phyloP scores from a whole-genome alignment of 2,113 vertebrate genomes.

The Myotis brandtii region DNA sequence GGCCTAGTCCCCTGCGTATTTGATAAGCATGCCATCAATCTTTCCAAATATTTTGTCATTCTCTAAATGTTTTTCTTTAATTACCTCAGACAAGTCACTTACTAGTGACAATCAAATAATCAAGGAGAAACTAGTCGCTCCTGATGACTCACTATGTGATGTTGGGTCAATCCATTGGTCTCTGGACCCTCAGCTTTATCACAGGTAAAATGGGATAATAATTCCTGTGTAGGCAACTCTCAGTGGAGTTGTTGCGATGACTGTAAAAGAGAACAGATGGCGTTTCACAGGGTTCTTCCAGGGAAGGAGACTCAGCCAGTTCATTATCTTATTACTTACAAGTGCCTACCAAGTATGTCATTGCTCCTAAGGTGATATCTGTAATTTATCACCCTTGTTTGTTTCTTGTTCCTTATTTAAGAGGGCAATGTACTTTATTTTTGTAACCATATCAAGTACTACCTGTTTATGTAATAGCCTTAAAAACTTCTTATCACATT shows the following conservation, averaged over 20 bases:
- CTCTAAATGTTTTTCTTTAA: conserved; percentile 43
- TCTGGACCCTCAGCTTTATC: conserved; percentile 17
- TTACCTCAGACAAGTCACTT: conserved; percentile 29
- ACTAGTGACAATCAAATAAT: not conserved
- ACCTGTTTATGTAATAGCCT: conserved; percentile 34
- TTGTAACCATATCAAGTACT: not conserved
- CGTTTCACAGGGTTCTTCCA: not conserved
- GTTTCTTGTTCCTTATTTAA: conserved; percentile 34
- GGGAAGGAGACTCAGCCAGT: conserved; percentile 15
- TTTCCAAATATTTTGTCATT: conserved; percentile 13
- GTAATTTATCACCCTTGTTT: not conserved
- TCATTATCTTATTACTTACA: conserved; percentile 23
- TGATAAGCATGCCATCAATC: conserved; percentile 29
- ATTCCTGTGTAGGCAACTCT: not conserved
- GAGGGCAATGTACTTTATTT: not conserved
- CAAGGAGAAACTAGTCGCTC: conserved; percentile 2
- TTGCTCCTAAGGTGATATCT: not conserved
- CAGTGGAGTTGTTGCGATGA: not conserved
- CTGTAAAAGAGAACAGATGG: not conserved
- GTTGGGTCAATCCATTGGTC: not conserved
- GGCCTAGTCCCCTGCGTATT: not conserved
- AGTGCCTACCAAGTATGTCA: not conserved
- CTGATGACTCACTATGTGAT: not conserved
- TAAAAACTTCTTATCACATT: conserved; percentile 6
- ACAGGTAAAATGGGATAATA: not conserved